These are phyloP conservation scores for Archips crataeganus DNA, from an alignment of 2,888 invertebrate species.

Conservation along the genomic window DNA sequence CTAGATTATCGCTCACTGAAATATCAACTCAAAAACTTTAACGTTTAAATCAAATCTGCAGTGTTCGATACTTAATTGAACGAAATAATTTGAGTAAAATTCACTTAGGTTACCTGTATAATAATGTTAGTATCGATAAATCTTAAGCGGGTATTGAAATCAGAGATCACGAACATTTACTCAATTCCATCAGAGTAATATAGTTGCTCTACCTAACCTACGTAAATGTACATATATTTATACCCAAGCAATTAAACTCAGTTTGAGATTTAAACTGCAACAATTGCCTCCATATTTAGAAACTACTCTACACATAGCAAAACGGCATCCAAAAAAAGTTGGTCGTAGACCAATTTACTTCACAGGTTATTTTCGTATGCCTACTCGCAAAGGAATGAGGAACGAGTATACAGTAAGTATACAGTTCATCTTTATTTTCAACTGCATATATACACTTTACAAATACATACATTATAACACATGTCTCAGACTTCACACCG, in stretches of 20 bases:
- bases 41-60: slow-evolving; percentile 12
- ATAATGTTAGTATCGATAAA: slow-evolving; percentile 30
- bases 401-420: too few relatives aligned
- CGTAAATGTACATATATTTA: too few relatives aligned
- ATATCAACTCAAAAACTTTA: slow-evolving; percentile 20
- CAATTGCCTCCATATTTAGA: too few relatives aligned
- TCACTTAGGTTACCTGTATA: slow-evolving; percentile 20
- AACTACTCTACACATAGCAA: too few relatives aligned
- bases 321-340: too few relatives aligned
- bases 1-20: slow-evolving; percentile 18
- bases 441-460: neutral
- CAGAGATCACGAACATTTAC: slow-evolving; percentile 24
- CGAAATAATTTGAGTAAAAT: slow-evolving; percentile 9
- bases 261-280: too few relatives aligned
- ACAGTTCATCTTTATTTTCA: too few relatives aligned
- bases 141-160: slow-evolving; percentile 29
- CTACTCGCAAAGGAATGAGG: too few relatives aligned
- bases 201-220: slow-evolving; percentile 2
- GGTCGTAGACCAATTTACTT: too few relatives aligned
- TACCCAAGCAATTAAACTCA: too few relatives aligned
- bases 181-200: slow-evolving; percentile 12
- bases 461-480: neutral
- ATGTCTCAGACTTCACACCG: slow-evolving; percentile 23
- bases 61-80: neutral
- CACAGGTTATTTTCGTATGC: too few relatives aligned